A percentile compares a stretch with the other conserved stretches of the same genome.
Conservation (phyloP, 2,113 vertebrate species). For the Esox niger region DNA sequence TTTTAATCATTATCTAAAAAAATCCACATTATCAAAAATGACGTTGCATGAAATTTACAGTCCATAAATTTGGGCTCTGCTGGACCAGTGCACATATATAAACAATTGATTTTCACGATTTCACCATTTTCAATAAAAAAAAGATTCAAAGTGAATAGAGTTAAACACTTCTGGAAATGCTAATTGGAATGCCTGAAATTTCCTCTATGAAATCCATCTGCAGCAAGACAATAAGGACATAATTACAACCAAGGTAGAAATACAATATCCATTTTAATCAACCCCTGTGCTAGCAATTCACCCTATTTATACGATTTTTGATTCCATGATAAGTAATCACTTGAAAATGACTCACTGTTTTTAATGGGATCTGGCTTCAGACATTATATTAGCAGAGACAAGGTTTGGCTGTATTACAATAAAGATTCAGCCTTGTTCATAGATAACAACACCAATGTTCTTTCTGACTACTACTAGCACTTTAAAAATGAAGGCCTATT, state of each 20-base stretch:
- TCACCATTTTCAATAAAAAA: slow-evolving; percentile 60
- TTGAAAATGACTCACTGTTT: slow-evolving; percentile 77
- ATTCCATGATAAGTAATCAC: slow-evolving; percentile 83
- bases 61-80: too few relatives aligned
- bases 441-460: slow-evolving; percentile 68
- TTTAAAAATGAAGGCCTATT: background rate
- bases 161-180: slow-evolving; percentile 48
- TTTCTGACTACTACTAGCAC: slow-evolving; percentile 37
- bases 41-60: slow-evolving; percentile 38
- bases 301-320: slow-evolving; percentile 80
- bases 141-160: slow-evolving; percentile 13
- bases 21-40: slow-evolving; percentile 22
- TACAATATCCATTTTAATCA: slow-evolving; percentile 82
- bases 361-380: slow-evolving; percentile 70
- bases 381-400: slow-evolving; percentile 64
- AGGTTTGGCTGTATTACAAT: slow-evolving; percentile 54
- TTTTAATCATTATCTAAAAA: too few relatives aligned
- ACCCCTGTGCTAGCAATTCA: slow-evolving; percentile 78
- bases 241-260: slow-evolving; percentile 80
- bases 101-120: too few relatives aligned
- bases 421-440: slow-evolving; percentile 72
- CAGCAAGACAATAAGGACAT: slow-evolving; percentile 80
- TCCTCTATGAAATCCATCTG: slow-evolving; percentile 77
- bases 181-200: slow-evolving; percentile 75
- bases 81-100: slow-evolving; percentile 62